Percentiles rank a stretch among this genome's conserved stretches.
Conservation (phyloP, 1,140 invertebrate genomes). For the Apis dorsata region DNA sequence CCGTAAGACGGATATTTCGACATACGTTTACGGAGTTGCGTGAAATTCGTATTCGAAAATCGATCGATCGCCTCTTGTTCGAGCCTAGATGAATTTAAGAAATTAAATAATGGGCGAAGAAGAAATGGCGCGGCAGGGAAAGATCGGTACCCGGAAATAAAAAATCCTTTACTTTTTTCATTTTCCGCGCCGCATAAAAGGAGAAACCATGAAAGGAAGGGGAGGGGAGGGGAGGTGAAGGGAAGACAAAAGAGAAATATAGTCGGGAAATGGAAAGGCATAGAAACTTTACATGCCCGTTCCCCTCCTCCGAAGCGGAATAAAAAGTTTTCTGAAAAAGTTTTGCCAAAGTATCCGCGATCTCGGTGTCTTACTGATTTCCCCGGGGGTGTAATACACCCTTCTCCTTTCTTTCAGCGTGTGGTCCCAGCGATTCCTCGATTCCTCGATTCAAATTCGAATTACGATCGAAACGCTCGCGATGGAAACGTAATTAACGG, state of each 20-base stretch:
- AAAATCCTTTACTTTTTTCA: slow-evolving; percentile 23
- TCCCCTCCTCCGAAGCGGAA: slow-evolving; percentile 15
- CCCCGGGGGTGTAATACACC: slow-evolving; percentile 52
- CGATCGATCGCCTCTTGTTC: background rate
- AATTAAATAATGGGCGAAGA: slow-evolving; percentile 27
- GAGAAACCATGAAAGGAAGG: background rate
- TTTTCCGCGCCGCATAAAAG: slow-evolving; percentile 4
- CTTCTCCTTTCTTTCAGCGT: background rate
- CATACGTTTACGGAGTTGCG: background rate
- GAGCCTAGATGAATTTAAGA: slow-evolving; percentile 4
- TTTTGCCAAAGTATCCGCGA: slow-evolving; percentile 46
- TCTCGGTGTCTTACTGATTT: slow-evolving; percentile 60
- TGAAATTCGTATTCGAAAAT: slow-evolving; percentile 1
- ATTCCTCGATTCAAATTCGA: slow-evolving; percentile 42
- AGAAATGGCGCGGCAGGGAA: slow-evolving; percentile 11
- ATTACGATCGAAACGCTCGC: slow-evolving; percentile 40
- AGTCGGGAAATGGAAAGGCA: slow-evolving; percentile 3
- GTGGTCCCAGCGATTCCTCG: background rate
- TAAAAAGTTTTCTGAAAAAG: slow-evolving; percentile 52
- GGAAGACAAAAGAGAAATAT: slow-evolving; percentile 33
- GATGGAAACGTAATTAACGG: slow-evolving; percentile 46
- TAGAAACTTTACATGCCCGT: slow-evolving; percentile 42
- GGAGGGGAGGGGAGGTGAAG: background rate
- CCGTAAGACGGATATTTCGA: too few relatives aligned
- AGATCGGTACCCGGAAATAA: slow-evolving; percentile 3